Percentiles rank a stretch among this genome's conserved stretches.
phyloP scores from a whole-genome alignment of 2,888 invertebrate genomes.

The Acrobeloides nanus region DNA sequence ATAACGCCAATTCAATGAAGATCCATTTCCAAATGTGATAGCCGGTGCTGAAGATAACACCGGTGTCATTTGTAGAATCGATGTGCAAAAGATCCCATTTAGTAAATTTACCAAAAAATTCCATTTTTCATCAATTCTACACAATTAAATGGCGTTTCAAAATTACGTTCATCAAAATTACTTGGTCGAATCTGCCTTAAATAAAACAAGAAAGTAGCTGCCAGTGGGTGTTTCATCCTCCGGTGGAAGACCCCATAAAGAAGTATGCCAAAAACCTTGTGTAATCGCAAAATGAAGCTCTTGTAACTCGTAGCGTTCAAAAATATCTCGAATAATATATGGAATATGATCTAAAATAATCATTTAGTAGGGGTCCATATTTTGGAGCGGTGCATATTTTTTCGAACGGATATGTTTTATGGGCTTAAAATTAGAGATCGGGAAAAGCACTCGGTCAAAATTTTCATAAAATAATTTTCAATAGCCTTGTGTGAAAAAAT shows the following conservation, averaged over 20 bases:
- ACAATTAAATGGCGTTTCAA: slow-evolving; percentile 25
- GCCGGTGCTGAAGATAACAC: slow-evolving; percentile 76
- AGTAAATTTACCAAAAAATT: slow-evolving; percentile 77
- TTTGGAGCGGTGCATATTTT: too few relatives aligned
- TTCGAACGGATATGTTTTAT: too few relatives aligned
- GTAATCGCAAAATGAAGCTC: slow-evolving; percentile 22
- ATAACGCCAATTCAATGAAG: slow-evolving; percentile 59
- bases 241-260: slow-evolving; percentile 23
- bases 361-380: too few relatives aligned
- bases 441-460: too few relatives aligned
- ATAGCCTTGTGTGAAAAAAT: too few relatives aligned
- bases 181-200: slow-evolving; percentile 5
- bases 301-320: slow-evolving; percentile 8
- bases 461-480: too few relatives aligned
- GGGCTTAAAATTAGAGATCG: too few relatives aligned
- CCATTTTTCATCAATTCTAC: slow-evolving; percentile 74
- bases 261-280: slow-evolving; percentile 31
- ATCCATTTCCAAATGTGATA: slow-evolving; percentile 53
- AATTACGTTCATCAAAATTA: not conserved
- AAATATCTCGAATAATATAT: slow-evolving; percentile 18
- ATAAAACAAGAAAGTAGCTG: slow-evolving; percentile 17
- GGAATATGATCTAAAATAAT: too few relatives aligned
- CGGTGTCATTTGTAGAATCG: slow-evolving; percentile 82
- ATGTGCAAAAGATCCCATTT: slow-evolving; percentile 90
- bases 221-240: slow-evolving; percentile 25